phyloP scores from a whole-genome alignment of 2,113 vertebrate species.

The Gnathonemus echidnorhynchus region DNA sequence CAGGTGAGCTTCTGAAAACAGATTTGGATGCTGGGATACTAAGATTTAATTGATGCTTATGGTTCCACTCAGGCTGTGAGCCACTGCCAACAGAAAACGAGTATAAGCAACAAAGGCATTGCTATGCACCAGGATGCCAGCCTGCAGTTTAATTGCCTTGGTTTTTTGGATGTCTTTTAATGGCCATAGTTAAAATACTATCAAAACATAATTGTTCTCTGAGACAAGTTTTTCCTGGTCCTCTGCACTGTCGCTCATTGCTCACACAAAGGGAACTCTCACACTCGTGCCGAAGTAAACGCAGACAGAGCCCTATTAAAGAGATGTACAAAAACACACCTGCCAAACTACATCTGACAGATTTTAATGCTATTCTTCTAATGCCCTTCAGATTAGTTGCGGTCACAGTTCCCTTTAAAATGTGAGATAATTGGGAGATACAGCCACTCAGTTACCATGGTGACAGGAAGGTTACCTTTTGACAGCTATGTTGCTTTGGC shows the following conservation, averaged over 20 bases:
- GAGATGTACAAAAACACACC: constrained; percentile 22
- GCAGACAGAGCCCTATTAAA: constrained; percentile 7
- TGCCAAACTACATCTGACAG: constrained; percentile 16
- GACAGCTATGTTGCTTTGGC: constrained; percentile 39
- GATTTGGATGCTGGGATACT: not conserved
- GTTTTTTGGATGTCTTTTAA: constrained; percentile 5
- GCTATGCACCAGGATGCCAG: not conserved
- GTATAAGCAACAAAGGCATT: not conserved
- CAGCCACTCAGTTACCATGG: constrained; percentile 44
- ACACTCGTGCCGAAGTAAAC: not conserved
- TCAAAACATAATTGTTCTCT: not conserved
- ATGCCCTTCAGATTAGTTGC: constrained; percentile 27
- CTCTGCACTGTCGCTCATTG: constrained; percentile 7
- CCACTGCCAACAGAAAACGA: not conserved
- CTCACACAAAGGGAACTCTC: not conserved
- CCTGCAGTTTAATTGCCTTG: not conserved
- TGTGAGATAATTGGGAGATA: constrained; percentile 39
- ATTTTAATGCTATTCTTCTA: constrained; percentile 16
- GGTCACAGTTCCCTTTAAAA: constrained; percentile 32
- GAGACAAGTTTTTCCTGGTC: not conserved
- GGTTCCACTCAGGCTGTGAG: not conserved
- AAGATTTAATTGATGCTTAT: not conserved
- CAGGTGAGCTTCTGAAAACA: not conserved
- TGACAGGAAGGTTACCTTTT: constrained; percentile 41
- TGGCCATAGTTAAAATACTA: not conserved